These are phyloP conservation scores for Platichthys stellatus DNA, from an alignment of 2,113 vertebrate species.

Conservation along the genomic window DNA sequence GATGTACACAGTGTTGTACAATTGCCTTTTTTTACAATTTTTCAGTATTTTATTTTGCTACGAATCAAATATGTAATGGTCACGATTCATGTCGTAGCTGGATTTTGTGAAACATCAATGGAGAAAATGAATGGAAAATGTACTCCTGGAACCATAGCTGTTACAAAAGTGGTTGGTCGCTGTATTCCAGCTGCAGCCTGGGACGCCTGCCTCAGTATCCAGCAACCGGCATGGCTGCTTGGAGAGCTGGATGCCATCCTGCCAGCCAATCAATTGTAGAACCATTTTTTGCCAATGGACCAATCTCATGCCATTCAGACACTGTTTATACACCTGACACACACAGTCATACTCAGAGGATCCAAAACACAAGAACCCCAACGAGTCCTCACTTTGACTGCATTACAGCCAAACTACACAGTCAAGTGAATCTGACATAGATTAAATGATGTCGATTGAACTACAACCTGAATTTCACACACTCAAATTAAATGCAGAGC, in stretches of 20 bases:
- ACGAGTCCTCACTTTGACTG: neutral
- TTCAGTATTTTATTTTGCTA: no score
- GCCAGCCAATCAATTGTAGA: constrained; percentile 2
- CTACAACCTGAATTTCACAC: constrained; percentile 10
- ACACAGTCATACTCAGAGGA: neutral
- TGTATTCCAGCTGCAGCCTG: neutral
- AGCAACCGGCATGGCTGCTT: constrained; percentile 7
- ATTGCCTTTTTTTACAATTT: no score
- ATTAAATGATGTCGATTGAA: constrained; percentile 5
- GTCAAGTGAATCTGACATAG: neutral
- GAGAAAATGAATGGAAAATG: neutral
- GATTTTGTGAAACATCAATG: neutral
- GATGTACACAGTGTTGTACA: no score
- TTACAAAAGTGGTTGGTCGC: neutral
- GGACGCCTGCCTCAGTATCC: constrained; percentile 10
- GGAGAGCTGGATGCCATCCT: neutral
- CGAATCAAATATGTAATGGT: no score
- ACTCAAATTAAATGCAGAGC: constrained; percentile 25
- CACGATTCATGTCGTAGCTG: no score
- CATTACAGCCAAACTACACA: neutral
- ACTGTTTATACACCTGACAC: constrained; percentile 26
- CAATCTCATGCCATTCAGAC: constrained; percentile 13
- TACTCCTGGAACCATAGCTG: neutral
- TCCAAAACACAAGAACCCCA: neutral
- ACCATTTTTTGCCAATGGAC: constrained; percentile 9